Evolutionary conservation across 2,113 vertebrate species (phyloP), one percentile per base, ranked within the genome.

Genomic region (Brachyhypopomus occidentalis): DNA sequence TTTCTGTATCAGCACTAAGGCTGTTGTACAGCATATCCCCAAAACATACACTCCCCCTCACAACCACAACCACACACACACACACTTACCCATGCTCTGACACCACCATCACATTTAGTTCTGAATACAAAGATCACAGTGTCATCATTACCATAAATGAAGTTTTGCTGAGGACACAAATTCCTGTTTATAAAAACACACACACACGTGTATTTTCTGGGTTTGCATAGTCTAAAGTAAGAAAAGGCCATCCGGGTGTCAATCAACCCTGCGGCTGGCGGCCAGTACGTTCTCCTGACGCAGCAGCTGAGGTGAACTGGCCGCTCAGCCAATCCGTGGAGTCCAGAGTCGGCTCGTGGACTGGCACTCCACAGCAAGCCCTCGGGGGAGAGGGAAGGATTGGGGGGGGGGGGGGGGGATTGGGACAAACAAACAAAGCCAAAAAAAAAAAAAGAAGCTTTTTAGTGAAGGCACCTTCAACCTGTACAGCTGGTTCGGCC

Each of bases 111-210:
- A 56, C 59, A 66, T 74, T 80, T 55, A 69, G 62, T 75, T 81
- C 72, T 25, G 36, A 48, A 22, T 67, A 58, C 19, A 45, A 75
- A 81, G 22, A 58, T 75, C 72, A 72, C 55, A 52, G 66, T 77
- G 73, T 19, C 38, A 56, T 62, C 67, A 60, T 45, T 34, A 77
- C 9, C 55, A 80, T 62, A 86, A 77, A 73, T 16, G 20, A 80
- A 34, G n/a, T 55, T 27, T 77, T 23, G 59, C 52, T 66, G 23
- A n/a, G 48, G 22, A 59, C 30, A 56, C n/a, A 19, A 45, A 71
- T 82, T 82, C 79, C 73, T 67, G 79, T 66, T 75, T 38, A 30
- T 11, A 70, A 70, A 81, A 79, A 22, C 30, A 82, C 45, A 60
- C 41, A 48, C 9, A 48, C 1, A 14, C 12, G 63, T 63, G 38